A percentile compares a stretch with the other conserved stretches of the same genome.
Evolutionary conservation across 2,888 invertebrate species (phyloP).

Genomic region (Amblyjoppa fuscipennis): DNA sequence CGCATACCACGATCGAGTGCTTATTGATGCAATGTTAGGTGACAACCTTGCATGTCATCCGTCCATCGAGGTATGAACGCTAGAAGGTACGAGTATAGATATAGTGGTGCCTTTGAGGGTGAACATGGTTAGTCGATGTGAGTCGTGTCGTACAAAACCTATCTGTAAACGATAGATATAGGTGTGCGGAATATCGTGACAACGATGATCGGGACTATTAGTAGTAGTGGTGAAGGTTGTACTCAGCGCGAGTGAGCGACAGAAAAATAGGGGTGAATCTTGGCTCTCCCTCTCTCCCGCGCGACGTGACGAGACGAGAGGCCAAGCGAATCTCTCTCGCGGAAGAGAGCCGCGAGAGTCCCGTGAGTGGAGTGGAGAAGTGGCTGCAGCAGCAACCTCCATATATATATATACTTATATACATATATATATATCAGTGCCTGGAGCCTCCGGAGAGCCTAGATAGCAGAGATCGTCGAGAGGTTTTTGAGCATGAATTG

Average conservation of each 20-base stretch:
- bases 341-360: slow-evolving; percentile 8
- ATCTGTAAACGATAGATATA: too few species aligned
- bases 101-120: slow-evolving; percentile 31
- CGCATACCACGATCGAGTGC: too few species aligned
- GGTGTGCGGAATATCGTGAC: too few species aligned
- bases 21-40: too few species aligned
- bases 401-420: not conserved
- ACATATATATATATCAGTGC: not conserved
- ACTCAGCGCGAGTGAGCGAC: not conserved
- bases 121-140: slow-evolving; percentile 22
- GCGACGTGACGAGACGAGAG: slow-evolving; percentile 21
- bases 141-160: slow-evolving; percentile 14
- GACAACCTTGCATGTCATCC: too few species aligned
- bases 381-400: not conserved
- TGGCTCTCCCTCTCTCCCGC: slow-evolving; percentile 8
- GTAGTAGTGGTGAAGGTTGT: not conserved
- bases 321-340: slow-evolving; percentile 25
- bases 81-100: too few species aligned
- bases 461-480: slow-evolving; percentile 24
- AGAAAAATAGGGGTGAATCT: slow-evolving; percentile 6
- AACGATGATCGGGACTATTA: too few species aligned
- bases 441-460: slow-evolving; percentile 64
- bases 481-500: slow-evolving; percentile 36
- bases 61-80: too few species aligned
- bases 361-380: slow-evolving; percentile 12